Evolutionary conservation across 1,140 invertebrate species (phyloP).

Genomic region (Hycleus phaleratus): DNA sequence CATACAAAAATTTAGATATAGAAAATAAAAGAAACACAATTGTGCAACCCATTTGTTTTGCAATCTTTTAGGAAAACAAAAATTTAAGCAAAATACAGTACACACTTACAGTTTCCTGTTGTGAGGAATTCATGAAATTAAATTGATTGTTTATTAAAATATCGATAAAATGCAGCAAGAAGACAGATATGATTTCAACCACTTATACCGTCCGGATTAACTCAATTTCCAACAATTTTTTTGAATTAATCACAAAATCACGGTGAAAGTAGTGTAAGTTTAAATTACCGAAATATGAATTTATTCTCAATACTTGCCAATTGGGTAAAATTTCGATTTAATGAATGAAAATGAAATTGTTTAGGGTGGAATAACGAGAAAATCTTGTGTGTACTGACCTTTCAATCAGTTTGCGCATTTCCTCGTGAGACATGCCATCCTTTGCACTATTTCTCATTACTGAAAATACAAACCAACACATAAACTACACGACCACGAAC

Average conservation of each 20-base stretch:
- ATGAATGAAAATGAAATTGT: no score
- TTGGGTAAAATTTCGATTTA: no score
- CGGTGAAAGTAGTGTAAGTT: no score
- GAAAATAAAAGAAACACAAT: slow-evolving; percentile 1
- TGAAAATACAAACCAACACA: slow-evolving; percentile 56
- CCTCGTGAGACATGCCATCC: slow-evolving; percentile 86
- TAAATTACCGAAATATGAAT: no score
- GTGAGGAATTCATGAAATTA: slow-evolving; percentile 35
- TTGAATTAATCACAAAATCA: no score
- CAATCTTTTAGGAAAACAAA: not conserved
- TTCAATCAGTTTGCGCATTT: slow-evolving; percentile 93
- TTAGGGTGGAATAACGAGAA: not conserved
- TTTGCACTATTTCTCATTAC: slow-evolving; percentile 64
- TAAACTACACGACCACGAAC: slow-evolving; percentile 40
- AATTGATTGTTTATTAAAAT: not conserved
- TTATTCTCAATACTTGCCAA: no score
- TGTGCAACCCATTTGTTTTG: not conserved
- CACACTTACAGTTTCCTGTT: slow-evolving; percentile 64
- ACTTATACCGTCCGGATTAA: no score
- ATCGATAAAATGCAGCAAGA: no score
- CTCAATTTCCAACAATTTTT: no score
- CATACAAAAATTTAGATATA: slow-evolving; percentile 11
- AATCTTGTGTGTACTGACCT: slow-evolving; percentile 60
- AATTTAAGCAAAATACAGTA: slow-evolving; percentile 7
- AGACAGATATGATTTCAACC: no score